Evolutionary conservation across 2,888 invertebrate species (phyloP), one percentile per base, ranked within the genome.

Genomic region (Glaucopsyche alexis): DNA sequence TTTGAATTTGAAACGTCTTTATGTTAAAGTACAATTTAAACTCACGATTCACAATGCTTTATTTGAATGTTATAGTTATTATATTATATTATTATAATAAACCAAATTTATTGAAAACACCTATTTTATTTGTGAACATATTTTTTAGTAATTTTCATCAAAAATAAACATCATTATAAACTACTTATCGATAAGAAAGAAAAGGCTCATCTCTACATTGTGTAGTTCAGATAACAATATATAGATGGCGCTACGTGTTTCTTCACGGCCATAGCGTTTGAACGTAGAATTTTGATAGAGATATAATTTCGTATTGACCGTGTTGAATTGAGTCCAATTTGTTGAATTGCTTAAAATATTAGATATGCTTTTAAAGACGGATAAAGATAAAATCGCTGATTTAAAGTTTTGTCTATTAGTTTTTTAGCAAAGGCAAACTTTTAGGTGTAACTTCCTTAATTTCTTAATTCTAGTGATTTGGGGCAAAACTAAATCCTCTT

Each of bases 221-320:
- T 72, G 75, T 77, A 79, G 82, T 83, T 79, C 78, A 74, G 69
- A 74, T 81, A 83, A 84, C 78, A 76, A 81, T 80, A 80, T 75
- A 79, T 74, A 86, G 87, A 85, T 87, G 88, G 88, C 88, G 88
- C 87, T 86, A 85, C 77, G 7, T 77, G 83, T 83, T 84, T 83
- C 83, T 85, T 78, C 77, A 82, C 84, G 83, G 85, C 82, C 81
- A 83, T 82, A 82, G 83, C 86, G 84, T 80, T 80, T 80, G 81
- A 77, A 82, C 81, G 77, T 82, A 82, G 79, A 75, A 69, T 72
- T 76, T 76, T 78, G 78, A 81, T 81, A 79, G 77, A 82, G 81
- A 79, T 79, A 78, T 79, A 78, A 67, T 76, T 76, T 79, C 75
- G 74, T 74, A 76, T 75, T 77, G 75, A 74, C 76, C 77, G 78